These are phyloP conservation scores for Celastrina argiolus DNA, from an alignment of 2,888 invertebrate species.

Conservation along the genomic window DNA sequence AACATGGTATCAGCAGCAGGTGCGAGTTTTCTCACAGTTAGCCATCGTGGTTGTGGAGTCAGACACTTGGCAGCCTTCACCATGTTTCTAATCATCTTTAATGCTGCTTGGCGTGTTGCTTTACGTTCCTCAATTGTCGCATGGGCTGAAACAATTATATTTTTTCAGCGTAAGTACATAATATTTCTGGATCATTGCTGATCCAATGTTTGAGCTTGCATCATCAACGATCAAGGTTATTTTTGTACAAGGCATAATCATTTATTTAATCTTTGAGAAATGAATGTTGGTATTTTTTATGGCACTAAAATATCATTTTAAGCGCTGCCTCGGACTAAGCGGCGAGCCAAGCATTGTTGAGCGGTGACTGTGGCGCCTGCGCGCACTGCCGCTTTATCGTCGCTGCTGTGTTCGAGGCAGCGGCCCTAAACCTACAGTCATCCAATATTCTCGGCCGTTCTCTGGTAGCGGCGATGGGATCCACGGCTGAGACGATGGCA, in stretches of 20 bases:
- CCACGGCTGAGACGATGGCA: slow-evolving; percentile 49
- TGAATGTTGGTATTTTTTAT: too few relatives aligned
- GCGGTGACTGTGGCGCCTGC: too few relatives aligned
- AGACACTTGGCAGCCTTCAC: slow-evolving; percentile 79
- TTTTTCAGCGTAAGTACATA: too few relatives aligned
- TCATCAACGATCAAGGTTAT: too few relatives aligned
- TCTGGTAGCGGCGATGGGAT: slow-evolving; percentile 61
- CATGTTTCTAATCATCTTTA: slow-evolving; percentile 47
- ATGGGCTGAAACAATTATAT: slow-evolving; percentile 41
- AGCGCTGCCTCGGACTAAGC: too few relatives aligned
- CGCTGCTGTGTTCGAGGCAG: too few relatives aligned
- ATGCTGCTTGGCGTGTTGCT: slow-evolving; percentile 43
- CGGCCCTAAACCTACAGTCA: slow-evolving; percentile 56
- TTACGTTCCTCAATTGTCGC: slow-evolving; percentile 44
- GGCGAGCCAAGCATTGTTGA: too few relatives aligned
- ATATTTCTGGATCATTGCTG: too few relatives aligned
- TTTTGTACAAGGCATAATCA: too few relatives aligned
- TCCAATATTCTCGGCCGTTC: slow-evolving; percentile 59
- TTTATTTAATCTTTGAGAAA: too few relatives aligned
- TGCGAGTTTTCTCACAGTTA: slow-evolving; percentile 84
- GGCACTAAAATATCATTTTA: background rate
- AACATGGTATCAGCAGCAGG: slow-evolving; percentile 82
- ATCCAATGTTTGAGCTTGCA: too few relatives aligned
- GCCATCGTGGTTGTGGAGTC: slow-evolving; percentile 85
- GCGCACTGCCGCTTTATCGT: too few relatives aligned